Conservation (phyloP, 2,797 vertebrate genomes). For the Euthynnus affinis region DNA sequence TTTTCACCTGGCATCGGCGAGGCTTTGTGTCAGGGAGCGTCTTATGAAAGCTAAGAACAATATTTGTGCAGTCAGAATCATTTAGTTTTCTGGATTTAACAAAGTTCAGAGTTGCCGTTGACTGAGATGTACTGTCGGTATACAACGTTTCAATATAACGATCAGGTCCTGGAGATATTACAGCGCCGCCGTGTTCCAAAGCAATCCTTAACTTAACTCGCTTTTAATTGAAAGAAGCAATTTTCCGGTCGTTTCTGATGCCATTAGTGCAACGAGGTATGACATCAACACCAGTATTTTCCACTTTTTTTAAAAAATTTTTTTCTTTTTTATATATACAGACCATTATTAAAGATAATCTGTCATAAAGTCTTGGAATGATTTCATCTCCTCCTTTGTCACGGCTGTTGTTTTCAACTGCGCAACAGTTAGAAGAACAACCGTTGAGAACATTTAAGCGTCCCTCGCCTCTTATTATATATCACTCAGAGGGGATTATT, state of each 20-base stretch:
- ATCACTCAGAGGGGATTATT: constrained; percentile 43
- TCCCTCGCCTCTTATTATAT: constrained; percentile 42
- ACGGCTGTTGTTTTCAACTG: constrained; percentile 24
- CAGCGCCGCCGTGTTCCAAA: no score
- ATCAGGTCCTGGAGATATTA: not conserved
- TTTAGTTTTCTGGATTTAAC: not conserved
- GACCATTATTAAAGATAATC: constrained; percentile 23
- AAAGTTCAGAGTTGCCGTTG: not conserved
- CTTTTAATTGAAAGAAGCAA: not conserved
- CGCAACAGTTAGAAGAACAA: constrained; percentile 40
- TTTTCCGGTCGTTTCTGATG: not conserved
- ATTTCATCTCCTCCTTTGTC: constrained; percentile 54
- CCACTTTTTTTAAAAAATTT: no score
- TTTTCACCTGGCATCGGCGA: not conserved
- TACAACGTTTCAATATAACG: not conserved
- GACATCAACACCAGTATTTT: constrained; percentile 22
- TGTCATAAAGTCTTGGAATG: constrained; percentile 23
- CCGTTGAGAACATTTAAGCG: constrained; percentile 27
- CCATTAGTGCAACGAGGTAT: not conserved
- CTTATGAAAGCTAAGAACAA: not conserved
- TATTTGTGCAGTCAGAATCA: constrained; percentile 6
- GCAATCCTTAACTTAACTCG: not conserved
- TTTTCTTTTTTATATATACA: not conserved
- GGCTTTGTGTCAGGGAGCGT: constrained; percentile 3
- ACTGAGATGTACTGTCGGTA: not conserved